A percentile compares a stretch with the other conserved stretches of the same genome.
These are phyloP conservation scores for Sander vitreus DNA, from an alignment of 2,113 vertebrate species.

Conservation along the genomic window DNA sequence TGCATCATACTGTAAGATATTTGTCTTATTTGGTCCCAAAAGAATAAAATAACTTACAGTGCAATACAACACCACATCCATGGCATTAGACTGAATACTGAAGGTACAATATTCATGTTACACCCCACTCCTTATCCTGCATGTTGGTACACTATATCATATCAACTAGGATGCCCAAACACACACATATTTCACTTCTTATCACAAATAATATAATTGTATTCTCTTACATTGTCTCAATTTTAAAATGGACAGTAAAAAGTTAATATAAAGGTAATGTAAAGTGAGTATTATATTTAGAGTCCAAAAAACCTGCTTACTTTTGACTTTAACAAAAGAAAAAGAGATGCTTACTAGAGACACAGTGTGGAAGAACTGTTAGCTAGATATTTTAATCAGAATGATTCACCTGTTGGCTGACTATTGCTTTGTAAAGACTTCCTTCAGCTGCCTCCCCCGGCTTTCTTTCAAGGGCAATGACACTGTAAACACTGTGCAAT, in stretches of 20 bases:
- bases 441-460: neutral
- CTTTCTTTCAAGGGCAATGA: conserved; percentile 3
- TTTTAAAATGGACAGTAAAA: neutral
- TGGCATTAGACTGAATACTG: neutral
- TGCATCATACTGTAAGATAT: neutral
- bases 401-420: conserved; percentile 30
- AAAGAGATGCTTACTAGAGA: neutral
- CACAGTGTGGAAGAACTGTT: neutral
- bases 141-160: neutral
- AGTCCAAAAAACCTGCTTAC: neutral
- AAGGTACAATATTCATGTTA: neutral
- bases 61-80: neutral
- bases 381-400: conserved; percentile 9
- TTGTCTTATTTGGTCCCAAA: neutral
- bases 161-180: neutral
- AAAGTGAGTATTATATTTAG: neutral
- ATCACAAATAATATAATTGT: neutral
- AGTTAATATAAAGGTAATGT: neutral
- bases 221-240: too few relatives aligned
- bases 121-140: neutral
- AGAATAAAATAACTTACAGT: neutral
- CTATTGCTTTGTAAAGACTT: neutral
- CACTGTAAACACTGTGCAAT: neutral
- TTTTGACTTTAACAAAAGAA: neutral
- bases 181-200: neutral